phyloP scores from a whole-genome alignment of 2,888 invertebrate genomes.

The Dynastes hyllus region DNA sequence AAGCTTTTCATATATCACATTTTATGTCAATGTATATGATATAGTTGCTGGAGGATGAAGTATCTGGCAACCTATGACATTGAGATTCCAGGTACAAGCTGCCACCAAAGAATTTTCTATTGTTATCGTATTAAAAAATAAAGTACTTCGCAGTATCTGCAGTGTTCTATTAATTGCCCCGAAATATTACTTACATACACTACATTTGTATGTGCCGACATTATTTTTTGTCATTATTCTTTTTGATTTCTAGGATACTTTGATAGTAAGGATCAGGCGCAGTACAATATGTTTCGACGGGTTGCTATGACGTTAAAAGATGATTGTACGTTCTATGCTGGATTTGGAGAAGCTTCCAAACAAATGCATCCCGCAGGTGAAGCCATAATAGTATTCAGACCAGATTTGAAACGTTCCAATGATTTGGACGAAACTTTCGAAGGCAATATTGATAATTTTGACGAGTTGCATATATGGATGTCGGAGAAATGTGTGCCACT shows the following conservation, averaged over 20 bases:
- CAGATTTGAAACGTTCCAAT: conserved; percentile 85
- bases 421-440: conserved; percentile 89
- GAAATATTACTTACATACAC: too few species aligned
- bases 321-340: conserved; percentile 95
- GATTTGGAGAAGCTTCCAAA: conserved; percentile 87
- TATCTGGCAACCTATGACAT: too few species aligned
- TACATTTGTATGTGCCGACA: too few species aligned
- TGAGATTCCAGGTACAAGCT: too few species aligned
- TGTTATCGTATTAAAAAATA: too few species aligned
- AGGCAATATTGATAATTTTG: conserved; percentile 84
- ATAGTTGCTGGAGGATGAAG: too few species aligned
- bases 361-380: conserved; percentile 91
- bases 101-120: too few species aligned
- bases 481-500: conserved; percentile 96
- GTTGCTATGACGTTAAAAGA: conserved; percentile 93
- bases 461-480: conserved; percentile 92
- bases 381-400: conserved; percentile 87
- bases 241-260: conserved; percentile 76
- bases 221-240: too few species aligned
- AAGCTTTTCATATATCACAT: too few species aligned
- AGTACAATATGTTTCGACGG: conserved; percentile 86
- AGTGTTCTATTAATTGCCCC: too few species aligned
- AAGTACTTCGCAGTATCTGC: too few species aligned
- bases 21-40: too few species aligned
- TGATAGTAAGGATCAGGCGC: conserved; percentile 84